These are phyloP conservation scores for Dorcus hopei DNA, from an alignment of 2,888 invertebrate species.

Conservation along the genomic window DNA sequence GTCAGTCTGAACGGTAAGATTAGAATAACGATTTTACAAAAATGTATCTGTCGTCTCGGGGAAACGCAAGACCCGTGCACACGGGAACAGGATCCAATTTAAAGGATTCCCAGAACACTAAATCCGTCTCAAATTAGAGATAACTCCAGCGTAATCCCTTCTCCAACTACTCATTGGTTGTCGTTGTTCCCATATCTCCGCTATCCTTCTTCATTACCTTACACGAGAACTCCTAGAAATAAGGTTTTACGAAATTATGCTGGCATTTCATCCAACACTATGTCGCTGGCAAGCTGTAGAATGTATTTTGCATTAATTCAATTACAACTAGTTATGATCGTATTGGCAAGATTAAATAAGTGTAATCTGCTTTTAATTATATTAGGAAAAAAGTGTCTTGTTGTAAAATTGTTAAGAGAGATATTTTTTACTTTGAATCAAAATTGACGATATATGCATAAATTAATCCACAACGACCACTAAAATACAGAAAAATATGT, in stretches of 20 bases:
- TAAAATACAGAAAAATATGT: too few species aligned
- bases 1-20: conserved; percentile 5
- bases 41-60: conserved; percentile 35
- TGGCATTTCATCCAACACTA: too few species aligned
- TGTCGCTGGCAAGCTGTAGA: too few species aligned
- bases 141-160: conserved; percentile 52
- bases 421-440: too few species aligned
- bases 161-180: conserved; percentile 46
- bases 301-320: too few species aligned
- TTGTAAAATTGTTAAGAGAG: too few species aligned
- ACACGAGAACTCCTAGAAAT: background rate
- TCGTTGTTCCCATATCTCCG: conserved; percentile 41
- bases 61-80: conserved; percentile 20
- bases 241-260: background rate
- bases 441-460: too few species aligned
- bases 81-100: conserved; percentile 51
- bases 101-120: conserved; percentile 55
- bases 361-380: too few species aligned
- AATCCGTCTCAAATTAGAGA: conserved; percentile 58
- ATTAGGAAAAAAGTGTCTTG: too few species aligned
- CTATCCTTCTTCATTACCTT: conserved; percentile 42
- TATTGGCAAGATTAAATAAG: too few species aligned
- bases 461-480: too few species aligned
- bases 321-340: too few species aligned
- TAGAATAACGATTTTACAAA: conserved; percentile 31